phyloP scores from a whole-genome alignment of 2,113 vertebrate species.

The Tautogolabrus adspersus region DNA sequence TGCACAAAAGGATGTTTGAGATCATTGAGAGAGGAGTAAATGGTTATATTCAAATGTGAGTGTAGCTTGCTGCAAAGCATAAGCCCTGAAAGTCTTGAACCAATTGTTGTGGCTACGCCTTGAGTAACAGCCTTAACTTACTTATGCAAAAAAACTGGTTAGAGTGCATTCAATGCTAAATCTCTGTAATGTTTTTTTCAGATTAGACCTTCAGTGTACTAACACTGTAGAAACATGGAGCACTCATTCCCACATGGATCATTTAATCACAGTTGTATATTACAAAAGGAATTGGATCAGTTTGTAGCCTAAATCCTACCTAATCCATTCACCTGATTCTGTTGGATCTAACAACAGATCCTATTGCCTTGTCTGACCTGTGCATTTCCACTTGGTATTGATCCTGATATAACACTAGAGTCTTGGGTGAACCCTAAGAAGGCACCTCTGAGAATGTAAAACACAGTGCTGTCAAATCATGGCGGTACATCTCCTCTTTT shows the following conservation, averaged over 20 bases:
- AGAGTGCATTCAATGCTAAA: not conserved
- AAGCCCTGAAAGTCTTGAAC: not conserved
- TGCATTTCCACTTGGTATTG: not conserved
- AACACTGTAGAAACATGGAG: not conserved
- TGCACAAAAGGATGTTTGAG: not conserved
- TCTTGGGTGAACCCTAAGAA: too few species aligned
- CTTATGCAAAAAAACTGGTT: slow-evolving; percentile 7
- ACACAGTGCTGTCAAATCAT: too few species aligned
- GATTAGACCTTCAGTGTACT: not conserved
- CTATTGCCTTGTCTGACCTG: slow-evolving; percentile 4
- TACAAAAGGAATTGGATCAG: slow-evolving; percentile 10
- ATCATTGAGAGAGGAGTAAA: not conserved
- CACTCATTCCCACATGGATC: not conserved
- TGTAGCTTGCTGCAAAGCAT: not conserved
- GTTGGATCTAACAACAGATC: not conserved
- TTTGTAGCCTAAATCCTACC: not conserved
- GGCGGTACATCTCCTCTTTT: too few species aligned
- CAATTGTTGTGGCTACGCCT: not conserved
- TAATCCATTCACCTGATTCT: not conserved
- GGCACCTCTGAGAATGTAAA: too few species aligned
- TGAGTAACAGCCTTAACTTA: slow-evolving; percentile 11
- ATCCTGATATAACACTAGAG: too few species aligned
- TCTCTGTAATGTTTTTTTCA: not conserved
- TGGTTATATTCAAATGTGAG: not conserved
- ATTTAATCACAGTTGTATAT: not conserved